Base-by-base conservation (phyloP, 2,888 invertebrate species). In the Watsonalla cultraria region DNA sequence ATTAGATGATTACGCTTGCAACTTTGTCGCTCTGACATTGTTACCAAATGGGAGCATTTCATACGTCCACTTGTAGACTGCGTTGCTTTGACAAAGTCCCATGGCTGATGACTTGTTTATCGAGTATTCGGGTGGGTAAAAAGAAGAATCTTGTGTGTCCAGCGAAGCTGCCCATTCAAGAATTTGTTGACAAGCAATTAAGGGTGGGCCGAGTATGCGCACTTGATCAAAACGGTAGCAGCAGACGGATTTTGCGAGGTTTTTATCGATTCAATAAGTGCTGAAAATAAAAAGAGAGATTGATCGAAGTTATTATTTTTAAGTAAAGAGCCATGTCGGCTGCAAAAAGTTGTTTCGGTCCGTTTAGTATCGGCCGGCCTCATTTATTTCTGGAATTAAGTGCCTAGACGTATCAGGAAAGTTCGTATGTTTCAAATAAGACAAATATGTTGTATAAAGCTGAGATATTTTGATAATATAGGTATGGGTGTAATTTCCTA, bases 171-270 rank as follows among this genome's bases (percentile, higher is more conserved):
- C 78, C 77, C 84, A 85, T 86, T 86, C 78, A 84, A 83, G 84
- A 84, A 85, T 86, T 82, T 84, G 80, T 81, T 84, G 88, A 84
- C 85, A 86, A 82, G 81, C 85, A 86, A 88, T 88, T 89, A 86
- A 84, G 73, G 72, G 71, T 74, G 70, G 65, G 54, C 70, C 63
- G 68, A 61, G 70, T 69, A 72, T 69, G 61, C 60, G 65, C 58
- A 58, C 59, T 54, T 57, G 68, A 59, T 62, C 60, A 60, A 66
- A 69, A 73, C 70, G 63, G 68, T 60, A 68, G 66, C 70, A 56
- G 66, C 61, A 60, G 61, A 62, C 62, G 64, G 74, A 70, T 67
- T 70, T 68, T 68, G 64, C 54, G 48, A 52, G 58, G 60, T 67
- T 65, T 74, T 71, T 69, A 70, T 69, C 59, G 54, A 65, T 63